Evolutionary conservation across 1,140 invertebrate genomes (phyloP).

Genomic region (Platorchestia sp.): DNA sequence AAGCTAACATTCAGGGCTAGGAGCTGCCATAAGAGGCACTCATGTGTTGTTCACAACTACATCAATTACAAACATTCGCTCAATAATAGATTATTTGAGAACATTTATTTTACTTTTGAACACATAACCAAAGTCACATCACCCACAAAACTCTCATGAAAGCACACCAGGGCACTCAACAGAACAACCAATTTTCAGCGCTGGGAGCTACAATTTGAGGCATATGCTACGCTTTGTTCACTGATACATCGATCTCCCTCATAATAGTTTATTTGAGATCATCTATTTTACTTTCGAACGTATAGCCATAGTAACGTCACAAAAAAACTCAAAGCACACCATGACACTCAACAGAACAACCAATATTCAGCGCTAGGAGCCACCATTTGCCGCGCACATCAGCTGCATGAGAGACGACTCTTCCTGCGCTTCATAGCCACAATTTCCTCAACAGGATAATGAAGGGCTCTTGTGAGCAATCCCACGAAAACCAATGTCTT

Average conservation of each 20-base stretch:
- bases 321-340: neutral
- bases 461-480: neutral
- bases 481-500: neutral
- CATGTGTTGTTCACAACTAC: too few species aligned
- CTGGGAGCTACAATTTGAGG: neutral
- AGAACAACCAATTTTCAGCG: neutral
- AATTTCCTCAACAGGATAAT: neutral
- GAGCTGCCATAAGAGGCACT: too few species aligned
- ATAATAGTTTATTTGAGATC: too few species aligned
- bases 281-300: too few species aligned
- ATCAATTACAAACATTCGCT: neutral
- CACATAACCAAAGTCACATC: neutral
- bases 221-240: too few species aligned
- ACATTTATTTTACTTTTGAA: neutral
- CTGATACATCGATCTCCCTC: too few species aligned
- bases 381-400: neutral
- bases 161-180: neutral
- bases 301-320: too few species aligned
- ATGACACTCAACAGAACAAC: neutral
- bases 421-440: neutral
- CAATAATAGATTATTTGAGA: neutral
- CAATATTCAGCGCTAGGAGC: neutral
- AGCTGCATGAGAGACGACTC: neutral
- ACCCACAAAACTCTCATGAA: neutral
- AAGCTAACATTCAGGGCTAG: too few species aligned